Evolutionary conservation across 37 sponge, comb jelly and placozoan species (phyloP).

Genomic region (Lycopodina hypogea): DNA sequence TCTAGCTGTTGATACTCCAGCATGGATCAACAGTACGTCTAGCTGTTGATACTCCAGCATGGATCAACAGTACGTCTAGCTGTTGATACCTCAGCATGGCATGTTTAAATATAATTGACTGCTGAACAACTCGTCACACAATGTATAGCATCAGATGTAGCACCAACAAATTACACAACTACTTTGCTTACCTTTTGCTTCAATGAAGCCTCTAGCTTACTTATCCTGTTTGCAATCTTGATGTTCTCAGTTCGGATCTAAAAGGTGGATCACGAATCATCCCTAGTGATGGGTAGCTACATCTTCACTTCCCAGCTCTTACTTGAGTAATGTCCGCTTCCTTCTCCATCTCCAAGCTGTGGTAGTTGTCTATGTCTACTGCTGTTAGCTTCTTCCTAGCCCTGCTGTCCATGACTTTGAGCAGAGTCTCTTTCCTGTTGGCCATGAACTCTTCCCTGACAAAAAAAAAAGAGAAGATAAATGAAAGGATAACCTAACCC

Average conservation of each 20-base stretch:
- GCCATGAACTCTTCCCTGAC: constrained; percentile 41
- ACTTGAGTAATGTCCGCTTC: constrained; percentile 75
- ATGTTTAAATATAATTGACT: too few relatives aligned
- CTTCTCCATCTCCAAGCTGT: constrained; percentile 66
- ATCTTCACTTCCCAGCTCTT: background rate
- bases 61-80: too few relatives aligned
- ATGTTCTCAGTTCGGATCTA: constrained; percentile 90
- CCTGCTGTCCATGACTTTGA: constrained; percentile 63
- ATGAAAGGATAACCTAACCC: too few relatives aligned
- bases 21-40: too few relatives aligned
- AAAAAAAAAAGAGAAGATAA: background rate
- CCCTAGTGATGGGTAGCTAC: background rate
- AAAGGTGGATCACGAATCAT: background rate
- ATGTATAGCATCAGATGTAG: too few relatives aligned
- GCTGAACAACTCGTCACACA: too few relatives aligned
- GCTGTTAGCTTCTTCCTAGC: constrained; percentile 62
- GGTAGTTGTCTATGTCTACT: constrained; percentile 66
- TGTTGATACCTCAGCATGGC: too few relatives aligned
- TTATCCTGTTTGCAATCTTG: constrained; percentile 77
- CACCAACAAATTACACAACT: too few relatives aligned
- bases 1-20: too few relatives aligned
- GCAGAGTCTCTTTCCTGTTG: constrained; percentile 32
- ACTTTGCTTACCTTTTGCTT: constrained; percentile 73
- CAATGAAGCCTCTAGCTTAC: constrained; percentile 75
- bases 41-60: too few relatives aligned